Conservation (phyloP, 2,888 invertebrate genomes). For the Epirrita christyi region DNA sequence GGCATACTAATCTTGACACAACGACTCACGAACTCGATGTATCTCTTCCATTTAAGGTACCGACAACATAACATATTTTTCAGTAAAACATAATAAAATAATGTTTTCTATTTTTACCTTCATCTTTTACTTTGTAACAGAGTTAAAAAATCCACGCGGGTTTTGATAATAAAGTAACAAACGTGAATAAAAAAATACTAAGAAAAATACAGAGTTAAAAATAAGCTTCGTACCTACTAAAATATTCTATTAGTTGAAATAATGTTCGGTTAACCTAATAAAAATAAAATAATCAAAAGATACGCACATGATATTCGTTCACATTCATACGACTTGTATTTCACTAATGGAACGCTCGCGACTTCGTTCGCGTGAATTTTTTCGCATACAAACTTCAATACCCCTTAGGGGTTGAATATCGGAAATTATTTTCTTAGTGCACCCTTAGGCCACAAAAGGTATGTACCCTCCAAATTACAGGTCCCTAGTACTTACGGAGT, state of each 20-base stretch:
- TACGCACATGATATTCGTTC: not conserved
- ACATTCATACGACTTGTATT: slow-evolving; percentile 7
- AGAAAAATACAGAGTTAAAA: slow-evolving; percentile 1
- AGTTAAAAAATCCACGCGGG: slow-evolving; percentile 13
- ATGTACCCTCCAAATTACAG: no score
- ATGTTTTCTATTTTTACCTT: no score
- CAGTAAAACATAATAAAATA: not conserved
- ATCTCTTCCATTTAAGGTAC: slow-evolving; percentile 37
- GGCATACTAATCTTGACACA: slow-evolving; percentile 37
- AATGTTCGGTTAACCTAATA: not conserved
- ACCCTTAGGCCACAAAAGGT: no score
- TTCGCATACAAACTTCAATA: no score
- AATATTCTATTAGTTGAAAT: slow-evolving; percentile 9
- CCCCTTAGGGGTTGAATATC: no score
- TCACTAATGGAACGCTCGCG: no score
- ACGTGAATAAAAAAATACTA: not conserved
- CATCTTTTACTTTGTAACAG: not conserved
- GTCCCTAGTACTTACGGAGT: no score
- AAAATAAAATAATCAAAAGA: slow-evolving; percentile 5
- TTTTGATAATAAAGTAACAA: slow-evolving; percentile 9
- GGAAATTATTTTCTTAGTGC: no score
- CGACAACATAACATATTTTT: slow-evolving; percentile 23
- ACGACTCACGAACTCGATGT: slow-evolving; percentile 36
- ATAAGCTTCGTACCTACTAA: not conserved
- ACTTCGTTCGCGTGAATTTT: no score